Conservation (phyloP, 2,888 invertebrate genomes). For the Acrobasis repandana region DNA sequence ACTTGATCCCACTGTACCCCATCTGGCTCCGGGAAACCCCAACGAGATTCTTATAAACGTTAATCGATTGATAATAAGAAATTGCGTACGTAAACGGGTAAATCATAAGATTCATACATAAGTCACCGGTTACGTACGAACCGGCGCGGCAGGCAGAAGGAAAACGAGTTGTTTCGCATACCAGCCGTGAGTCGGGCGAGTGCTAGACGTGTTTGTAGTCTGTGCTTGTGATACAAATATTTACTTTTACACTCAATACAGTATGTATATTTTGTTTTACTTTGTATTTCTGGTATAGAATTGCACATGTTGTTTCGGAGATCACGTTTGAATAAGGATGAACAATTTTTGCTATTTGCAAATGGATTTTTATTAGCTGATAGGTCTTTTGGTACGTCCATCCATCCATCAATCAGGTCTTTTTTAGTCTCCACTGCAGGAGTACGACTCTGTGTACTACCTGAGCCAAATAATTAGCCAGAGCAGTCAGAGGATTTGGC, state of each 20-base stretch:
- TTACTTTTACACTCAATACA: neutral
- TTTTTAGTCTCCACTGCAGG: too few species aligned
- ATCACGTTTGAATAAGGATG: neutral
- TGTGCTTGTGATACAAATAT: constrained; percentile 16
- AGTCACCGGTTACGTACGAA: constrained; percentile 10
- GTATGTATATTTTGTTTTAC: neutral
- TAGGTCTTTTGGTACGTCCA: too few species aligned
- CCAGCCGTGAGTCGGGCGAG: neutral
- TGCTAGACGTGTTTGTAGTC: constrained; percentile 17
- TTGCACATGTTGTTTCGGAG: neutral
- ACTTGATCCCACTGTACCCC: neutral
- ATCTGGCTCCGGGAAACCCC: constrained; percentile 38
- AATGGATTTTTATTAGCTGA: too few species aligned
- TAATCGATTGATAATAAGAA: constrained; percentile 36
- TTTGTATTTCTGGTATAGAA: neutral
- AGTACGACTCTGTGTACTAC: too few species aligned
- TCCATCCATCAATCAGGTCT: too few species aligned
- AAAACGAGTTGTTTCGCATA: constrained; percentile 4
- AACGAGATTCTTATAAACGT: constrained; percentile 30
- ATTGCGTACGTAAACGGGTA: constrained; percentile 22
- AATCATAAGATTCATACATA: constrained; percentile 1
- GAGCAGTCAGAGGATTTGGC: too few species aligned
- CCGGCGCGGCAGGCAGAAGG: neutral
- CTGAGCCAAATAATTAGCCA: too few species aligned
- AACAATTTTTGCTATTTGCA: too few species aligned